phyloP scores from a whole-genome alignment of 1,140 invertebrate genomes.

The Apis cerana region DNA sequence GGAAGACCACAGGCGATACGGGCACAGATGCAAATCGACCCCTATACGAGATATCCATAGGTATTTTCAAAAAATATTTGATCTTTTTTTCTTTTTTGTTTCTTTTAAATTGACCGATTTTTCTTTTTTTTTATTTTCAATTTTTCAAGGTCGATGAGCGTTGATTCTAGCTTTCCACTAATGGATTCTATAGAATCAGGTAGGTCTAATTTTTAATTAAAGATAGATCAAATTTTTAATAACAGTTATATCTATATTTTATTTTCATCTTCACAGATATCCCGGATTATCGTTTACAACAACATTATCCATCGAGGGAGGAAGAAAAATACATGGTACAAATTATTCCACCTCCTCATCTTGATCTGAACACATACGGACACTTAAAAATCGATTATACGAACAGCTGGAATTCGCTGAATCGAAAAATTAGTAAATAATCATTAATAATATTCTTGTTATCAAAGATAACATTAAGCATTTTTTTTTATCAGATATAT shows the following conservation, averaged over 20 bases:
- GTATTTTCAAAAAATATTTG: neutral
- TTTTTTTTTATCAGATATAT: neutral
- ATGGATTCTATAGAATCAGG: slow-evolving; percentile 15
- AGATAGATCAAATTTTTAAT: too few species aligned
- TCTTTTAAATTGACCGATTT: neutral
- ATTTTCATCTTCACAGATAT: slow-evolving; percentile 16
- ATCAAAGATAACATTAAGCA: neutral
- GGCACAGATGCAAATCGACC: slow-evolving; percentile 7
- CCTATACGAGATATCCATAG: slow-evolving; percentile 1
- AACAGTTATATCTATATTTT: neutral
- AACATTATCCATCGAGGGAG: neutral
- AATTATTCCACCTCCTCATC: slow-evolving; percentile 73
- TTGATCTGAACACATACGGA: slow-evolving; percentile 86
- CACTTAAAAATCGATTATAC: slow-evolving; percentile 89
- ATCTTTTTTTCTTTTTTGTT: neutral
- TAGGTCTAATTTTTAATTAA: neutral
- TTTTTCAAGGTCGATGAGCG: neutral
- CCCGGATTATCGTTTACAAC: neutral
- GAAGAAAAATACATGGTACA: slow-evolving; percentile 63
- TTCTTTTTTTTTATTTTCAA: neutral
- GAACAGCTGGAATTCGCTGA: slow-evolving; percentile 86
- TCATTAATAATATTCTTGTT: neutral
- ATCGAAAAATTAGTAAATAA: slow-evolving; percentile 84
- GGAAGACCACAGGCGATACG: slow-evolving; percentile 23
- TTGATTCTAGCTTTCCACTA: neutral